These are phyloP conservation scores for Paracyclopina nana DNA, from an alignment of 1,140 invertebrate species.

Conservation along the genomic window DNA sequence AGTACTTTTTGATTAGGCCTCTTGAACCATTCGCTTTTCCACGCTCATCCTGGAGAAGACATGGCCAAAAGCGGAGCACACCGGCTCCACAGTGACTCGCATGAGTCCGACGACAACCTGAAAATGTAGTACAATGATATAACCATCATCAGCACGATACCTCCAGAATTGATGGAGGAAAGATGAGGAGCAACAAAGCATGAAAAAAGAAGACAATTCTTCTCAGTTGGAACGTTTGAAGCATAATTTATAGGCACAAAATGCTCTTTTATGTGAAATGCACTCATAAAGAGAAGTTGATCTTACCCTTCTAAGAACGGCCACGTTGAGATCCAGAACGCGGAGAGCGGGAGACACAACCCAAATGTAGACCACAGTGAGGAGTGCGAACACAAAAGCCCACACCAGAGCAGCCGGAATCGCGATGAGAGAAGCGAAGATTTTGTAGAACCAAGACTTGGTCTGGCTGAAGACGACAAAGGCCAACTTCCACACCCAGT, in stretches of 20 bases:
- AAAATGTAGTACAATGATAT: neutral
- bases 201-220: no score
- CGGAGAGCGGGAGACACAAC: slow-evolving; percentile 24
- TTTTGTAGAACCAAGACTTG: slow-evolving; percentile 28
- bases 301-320: slow-evolving; percentile 22
- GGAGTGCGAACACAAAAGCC: slow-evolving; percentile 28
- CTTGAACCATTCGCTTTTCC: no score
- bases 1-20: no score
- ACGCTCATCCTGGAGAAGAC: neutral
- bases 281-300: no score
- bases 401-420: slow-evolving; percentile 27
- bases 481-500: slow-evolving; percentile 28
- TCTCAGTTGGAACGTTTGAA: no score
- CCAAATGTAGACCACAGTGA: slow-evolving; percentile 28
- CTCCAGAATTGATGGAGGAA: no score
- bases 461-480: slow-evolving; percentile 28
- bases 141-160: neutral
- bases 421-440: slow-evolving; percentile 25
- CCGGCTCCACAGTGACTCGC: neutral
- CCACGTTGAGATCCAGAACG: slow-evolving; percentile 22
- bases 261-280: no score
- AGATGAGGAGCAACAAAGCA: no score
- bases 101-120: neutral
- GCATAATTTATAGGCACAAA: no score
- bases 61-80: neutral